Evolutionary conservation across 2,888 invertebrate genomes (phyloP), one percentile per base, ranked within the genome.

Genomic region (Heliconius aoede): DNA sequence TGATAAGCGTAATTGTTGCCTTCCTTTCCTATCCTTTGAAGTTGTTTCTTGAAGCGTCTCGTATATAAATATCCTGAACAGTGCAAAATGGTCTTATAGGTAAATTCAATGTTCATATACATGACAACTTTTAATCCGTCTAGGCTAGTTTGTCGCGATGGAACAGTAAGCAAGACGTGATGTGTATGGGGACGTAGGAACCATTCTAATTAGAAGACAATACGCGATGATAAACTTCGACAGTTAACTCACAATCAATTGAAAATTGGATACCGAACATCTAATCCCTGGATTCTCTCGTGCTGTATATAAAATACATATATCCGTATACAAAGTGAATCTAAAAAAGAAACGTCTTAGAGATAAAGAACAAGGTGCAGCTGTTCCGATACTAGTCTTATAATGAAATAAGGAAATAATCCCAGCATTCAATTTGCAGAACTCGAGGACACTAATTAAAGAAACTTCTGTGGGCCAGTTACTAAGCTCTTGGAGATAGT

Each of bases 1-100:
- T 60, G 74, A 77, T 78, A 78, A 77, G 78, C 76, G 64, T 69
- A 77, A 74, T 77, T 51, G 62, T 76, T 72, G 24, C 55, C 61
- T 46, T 46, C 46, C 46, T 46, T 67, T 55, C n/a, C 28, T 60
- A 26, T 28, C 26, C 36, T 60, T 36, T 72, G 58, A 36, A 32
- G 36, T 58, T 60, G 55, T 32, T 72, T 36, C 60, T 72, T 72
- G 32, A 51, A 51, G 11, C 21, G 40, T 26, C 62, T 62, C 7
- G 15, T 32, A 15, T 32, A 15, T 51, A 69, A 51, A 51, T 69
- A 64, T 24, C 36, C 15, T 15, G 7, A n/a, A 36, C 13, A 7
- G 64, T 64, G 4, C 26, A 60, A 26, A 26, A 60, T 60, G 15
- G 2, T 60, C 24, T 5, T 60, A 13, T 60, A 26, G 26, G 13